These are phyloP conservation scores for Eristalis intricaria DNA, from an alignment of 2,888 invertebrate species.

Conservation along the genomic window DNA sequence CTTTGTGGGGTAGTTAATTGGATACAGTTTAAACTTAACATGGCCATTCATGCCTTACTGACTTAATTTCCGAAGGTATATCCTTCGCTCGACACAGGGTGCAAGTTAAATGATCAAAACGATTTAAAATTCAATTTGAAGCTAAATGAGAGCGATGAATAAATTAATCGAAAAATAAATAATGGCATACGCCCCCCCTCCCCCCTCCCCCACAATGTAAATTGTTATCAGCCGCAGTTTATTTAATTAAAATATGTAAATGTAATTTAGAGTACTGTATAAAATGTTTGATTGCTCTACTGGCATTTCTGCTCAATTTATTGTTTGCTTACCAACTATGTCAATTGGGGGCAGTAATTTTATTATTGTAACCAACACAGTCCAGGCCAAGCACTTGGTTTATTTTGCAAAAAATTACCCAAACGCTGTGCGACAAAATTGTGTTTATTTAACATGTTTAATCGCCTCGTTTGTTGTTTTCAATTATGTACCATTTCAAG, in stretches of 20 bases:
- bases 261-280: constrained; percentile 51
- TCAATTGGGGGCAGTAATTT: not conserved
- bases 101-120: constrained; percentile 25
- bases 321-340: constrained; percentile 40
- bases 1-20: not conserved
- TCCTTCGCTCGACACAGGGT: not conserved
- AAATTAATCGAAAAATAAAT: constrained; percentile 55
- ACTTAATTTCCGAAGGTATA: not conserved
- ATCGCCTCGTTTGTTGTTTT: not conserved
- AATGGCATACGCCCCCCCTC: constrained; percentile 25
- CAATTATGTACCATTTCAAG: not conserved
- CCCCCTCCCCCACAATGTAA: constrained; percentile 10
- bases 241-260: constrained; percentile 68
- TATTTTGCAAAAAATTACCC: not conserved
- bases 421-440: not conserved
- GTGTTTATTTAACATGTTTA: not conserved
- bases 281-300: constrained; percentile 45
- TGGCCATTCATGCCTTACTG: not conserved
- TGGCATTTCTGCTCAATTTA: constrained; percentile 31
- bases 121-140: constrained; percentile 57
- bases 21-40: not conserved
- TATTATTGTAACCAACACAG: not conserved
- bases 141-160: constrained; percentile 48
- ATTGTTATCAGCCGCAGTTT: constrained; percentile 50
- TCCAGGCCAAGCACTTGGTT: not conserved